Percentiles rank a stretch among this genome's conserved stretches.
Evolutionary conservation across 1,140 invertebrate genomes (phyloP).

Genomic region (Glossosoma conforme): DNA sequence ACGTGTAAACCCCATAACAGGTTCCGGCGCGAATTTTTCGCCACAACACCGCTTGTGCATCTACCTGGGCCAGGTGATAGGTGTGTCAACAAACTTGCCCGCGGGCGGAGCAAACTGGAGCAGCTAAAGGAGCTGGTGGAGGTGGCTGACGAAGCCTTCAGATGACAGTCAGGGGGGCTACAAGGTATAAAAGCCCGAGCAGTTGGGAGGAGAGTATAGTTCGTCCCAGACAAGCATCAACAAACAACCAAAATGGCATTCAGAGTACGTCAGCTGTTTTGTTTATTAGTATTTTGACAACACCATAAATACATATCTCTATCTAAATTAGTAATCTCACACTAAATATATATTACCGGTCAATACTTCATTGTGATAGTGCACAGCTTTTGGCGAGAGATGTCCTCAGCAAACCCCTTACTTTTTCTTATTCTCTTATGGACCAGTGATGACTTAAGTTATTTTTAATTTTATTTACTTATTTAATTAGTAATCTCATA

Average conservation of each 20-base stretch:
- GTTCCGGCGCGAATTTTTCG: background rate
- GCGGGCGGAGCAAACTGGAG: slow-evolving; percentile 2
- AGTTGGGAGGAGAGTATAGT: slow-evolving; percentile 10
- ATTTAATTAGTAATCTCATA: too few relatives aligned
- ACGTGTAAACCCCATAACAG: background rate
- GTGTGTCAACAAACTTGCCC: slow-evolving; percentile 4
- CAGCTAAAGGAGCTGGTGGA: background rate
- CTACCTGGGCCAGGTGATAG: too few relatives aligned
- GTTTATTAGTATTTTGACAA: background rate
- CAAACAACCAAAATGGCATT: slow-evolving; percentile 26
- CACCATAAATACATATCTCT: background rate
- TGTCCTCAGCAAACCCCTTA: too few relatives aligned
- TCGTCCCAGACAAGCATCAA: slow-evolving; percentile 17
- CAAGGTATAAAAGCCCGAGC: slow-evolving; percentile 8
- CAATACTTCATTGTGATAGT: too few relatives aligned
- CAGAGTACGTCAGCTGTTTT: slow-evolving; percentile 19
- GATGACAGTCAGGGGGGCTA: background rate
- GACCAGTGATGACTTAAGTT: too few relatives aligned
- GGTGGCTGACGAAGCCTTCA: slow-evolving; percentile 1
- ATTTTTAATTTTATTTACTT: too few relatives aligned
- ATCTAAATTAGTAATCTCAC: background rate
- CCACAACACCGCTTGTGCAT: background rate
- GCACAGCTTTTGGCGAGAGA: too few relatives aligned
- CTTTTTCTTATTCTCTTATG: too few relatives aligned
- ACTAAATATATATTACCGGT: too few relatives aligned